These are phyloP conservation scores for Chiloscyllium punctatum DNA, from an alignment of 2,797 vertebrate genomes.

Conservation along the genomic window DNA sequence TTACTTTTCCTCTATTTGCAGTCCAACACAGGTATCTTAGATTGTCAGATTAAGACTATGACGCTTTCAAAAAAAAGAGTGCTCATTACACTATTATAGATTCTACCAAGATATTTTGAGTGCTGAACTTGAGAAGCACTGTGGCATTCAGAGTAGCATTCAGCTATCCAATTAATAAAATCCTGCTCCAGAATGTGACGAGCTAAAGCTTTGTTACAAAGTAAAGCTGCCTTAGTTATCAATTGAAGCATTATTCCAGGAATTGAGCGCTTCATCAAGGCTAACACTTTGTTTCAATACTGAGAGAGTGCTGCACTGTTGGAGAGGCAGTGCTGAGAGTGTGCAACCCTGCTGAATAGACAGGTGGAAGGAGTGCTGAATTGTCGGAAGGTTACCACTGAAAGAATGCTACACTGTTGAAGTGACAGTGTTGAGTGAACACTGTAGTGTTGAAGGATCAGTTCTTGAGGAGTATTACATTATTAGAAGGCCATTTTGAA, in stretches of 20 bases:
- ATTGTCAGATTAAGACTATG: not conserved
- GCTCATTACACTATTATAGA: not conserved
- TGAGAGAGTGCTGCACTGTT: not conserved
- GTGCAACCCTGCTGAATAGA: not conserved
- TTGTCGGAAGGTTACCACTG: not conserved
- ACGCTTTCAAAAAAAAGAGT: not conserved
- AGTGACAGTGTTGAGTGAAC: not conserved
- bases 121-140: not conserved
- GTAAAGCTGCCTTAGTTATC: not conserved
- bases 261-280: not conserved
- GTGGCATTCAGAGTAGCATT: not conserved
- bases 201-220: not conserved
- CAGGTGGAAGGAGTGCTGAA: not conserved
- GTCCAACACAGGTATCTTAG: not conserved
- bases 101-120: not conserved
- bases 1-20: not conserved
- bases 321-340: not conserved
- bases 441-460: not conserved
- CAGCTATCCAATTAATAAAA: not conserved
- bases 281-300: not conserved
- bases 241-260: not conserved
- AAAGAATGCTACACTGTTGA: not conserved
- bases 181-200: not conserved
- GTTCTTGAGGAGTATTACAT: not conserved
- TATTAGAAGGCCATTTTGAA: not conserved